Base-by-base conservation (phyloP, 2,888 invertebrate species). In the Bibio marci region DNA sequence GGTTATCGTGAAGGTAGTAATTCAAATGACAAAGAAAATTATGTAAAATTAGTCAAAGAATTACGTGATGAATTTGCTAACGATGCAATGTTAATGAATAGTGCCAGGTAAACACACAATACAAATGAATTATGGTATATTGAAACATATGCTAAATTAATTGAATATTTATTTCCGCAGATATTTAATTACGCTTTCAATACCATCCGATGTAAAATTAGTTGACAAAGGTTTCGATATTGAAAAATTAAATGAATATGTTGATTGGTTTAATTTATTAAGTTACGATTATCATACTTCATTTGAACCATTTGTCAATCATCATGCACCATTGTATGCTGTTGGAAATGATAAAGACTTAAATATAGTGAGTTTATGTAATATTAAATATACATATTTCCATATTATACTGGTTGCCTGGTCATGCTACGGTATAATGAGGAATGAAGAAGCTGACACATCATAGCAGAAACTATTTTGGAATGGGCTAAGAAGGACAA, bases 271-370 rank as follows among this genome's bases (percentile, higher is more conserved):
- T 69, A 91, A 91, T 63, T 69, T 91, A 44, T 63, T 91, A 22
- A 80, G 86, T 4, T 91, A 91, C 60, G 91, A 91, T 59, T 91
- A 90, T 58, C 90, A 91, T 60, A 87, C 87, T 0, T 85, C 90
- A 1, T 86, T 80, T 55, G 90, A 91, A 55, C 86, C 88, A 0
- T 76, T 83, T 1, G 87, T 85, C 5, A 87, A 90, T 62, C 91
- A 91, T 56, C 91, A 91, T 62, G 78, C 90, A 1, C 87, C 91
- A 0, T 67, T 91, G 8, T 85, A 73, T 57, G 73, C 86, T 0
- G 57, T 85, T 4, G 76, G 76, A 53, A 83, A 79, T 46, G 87
- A 88, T 53, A 72, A 71, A 27, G 83, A 88, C 55, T 68, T 91
- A 19, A 90, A 87, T 55, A 86, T 90, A 57, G 90, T 90, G 65